These are phyloP conservation scores for Ptychadena robeensis DNA, from an alignment of 2,797 vertebrate genomes.

Conservation along the genomic window DNA sequence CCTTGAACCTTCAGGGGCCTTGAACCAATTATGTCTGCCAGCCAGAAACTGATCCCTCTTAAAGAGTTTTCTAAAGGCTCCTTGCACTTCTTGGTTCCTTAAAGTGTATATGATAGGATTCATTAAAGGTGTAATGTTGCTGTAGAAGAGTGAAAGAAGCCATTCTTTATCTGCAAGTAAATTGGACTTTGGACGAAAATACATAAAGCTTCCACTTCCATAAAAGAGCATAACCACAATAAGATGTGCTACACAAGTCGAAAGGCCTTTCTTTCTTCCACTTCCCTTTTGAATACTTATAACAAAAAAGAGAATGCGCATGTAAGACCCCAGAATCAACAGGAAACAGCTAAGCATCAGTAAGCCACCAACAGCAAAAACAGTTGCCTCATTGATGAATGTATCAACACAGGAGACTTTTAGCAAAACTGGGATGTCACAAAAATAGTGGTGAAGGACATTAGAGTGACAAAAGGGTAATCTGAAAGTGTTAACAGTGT, in stretches of 20 bases:
- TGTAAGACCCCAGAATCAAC: constrained; percentile 39
- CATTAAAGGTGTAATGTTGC: constrained; percentile 41
- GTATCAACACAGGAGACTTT: constrained; percentile 49
- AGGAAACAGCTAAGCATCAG: constrained; percentile 51
- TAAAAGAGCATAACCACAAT: constrained; percentile 43
- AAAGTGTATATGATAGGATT: constrained; percentile 53
- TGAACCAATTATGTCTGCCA: too few relatives aligned
- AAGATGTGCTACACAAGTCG: constrained; percentile 47
- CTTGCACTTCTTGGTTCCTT: constrained; percentile 45
- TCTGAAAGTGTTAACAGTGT: constrained; percentile 42
- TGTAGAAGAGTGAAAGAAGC: constrained; percentile 45
- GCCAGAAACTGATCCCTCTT: too few relatives aligned
- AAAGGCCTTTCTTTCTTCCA: constrained; percentile 26
- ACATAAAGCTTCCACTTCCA: constrained; percentile 54
- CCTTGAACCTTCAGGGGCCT: too few relatives aligned
- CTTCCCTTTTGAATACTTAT: constrained; percentile 17
- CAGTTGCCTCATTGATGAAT: constrained; percentile 29
- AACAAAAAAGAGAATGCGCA: constrained; percentile 29
- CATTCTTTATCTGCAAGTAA: constrained; percentile 32
- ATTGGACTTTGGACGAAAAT: constrained; percentile 49
- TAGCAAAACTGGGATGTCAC: constrained; percentile 51
- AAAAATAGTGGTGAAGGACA: constrained; percentile 52
- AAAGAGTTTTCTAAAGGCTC: constrained; percentile 1
- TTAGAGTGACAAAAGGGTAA: constrained; percentile 42
- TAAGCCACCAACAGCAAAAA: constrained; percentile 43